A percentile compares a stretch with the other conserved stretches of the same genome.
These are phyloP conservation scores for Rhodeus uyekii DNA, from an alignment of 2,797 vertebrate genomes.

Conservation along the genomic window DNA sequence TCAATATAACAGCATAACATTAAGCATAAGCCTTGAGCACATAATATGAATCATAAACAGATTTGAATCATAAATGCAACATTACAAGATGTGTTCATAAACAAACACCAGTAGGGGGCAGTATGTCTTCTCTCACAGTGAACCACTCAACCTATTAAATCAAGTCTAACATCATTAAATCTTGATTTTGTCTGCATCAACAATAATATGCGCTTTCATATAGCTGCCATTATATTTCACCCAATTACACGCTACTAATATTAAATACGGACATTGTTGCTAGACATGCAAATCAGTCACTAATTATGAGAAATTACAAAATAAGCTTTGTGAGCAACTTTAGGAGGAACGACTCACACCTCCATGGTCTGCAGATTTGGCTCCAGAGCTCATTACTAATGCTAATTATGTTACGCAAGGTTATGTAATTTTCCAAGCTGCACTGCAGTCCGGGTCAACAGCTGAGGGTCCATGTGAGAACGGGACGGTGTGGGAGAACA, in stretches of 20 bases:
- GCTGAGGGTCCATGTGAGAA: background rate
- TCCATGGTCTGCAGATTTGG: background rate
- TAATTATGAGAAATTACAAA: background rate
- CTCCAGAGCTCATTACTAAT: background rate
- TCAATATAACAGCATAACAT: background rate
- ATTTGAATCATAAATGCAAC: background rate
- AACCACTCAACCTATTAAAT: slow-evolving; percentile 6
- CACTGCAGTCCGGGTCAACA: slow-evolving; percentile 2
- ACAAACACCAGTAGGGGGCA: slow-evolving; percentile 37
- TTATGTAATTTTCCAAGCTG: background rate
- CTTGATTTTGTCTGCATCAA: slow-evolving; percentile 15
- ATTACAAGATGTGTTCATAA: background rate
- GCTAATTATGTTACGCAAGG: background rate
- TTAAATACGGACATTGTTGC: background rate
- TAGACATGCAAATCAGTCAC: background rate
- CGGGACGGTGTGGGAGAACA: background rate
- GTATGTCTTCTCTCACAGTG: slow-evolving; percentile 12
- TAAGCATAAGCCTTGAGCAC: background rate
- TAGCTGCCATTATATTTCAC: slow-evolving; percentile 3
- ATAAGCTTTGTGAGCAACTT: background rate
- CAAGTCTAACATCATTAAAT: slow-evolving; percentile 32
- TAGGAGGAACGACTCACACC: background rate
- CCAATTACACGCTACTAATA: background rate
- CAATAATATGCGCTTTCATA: slow-evolving; percentile 9
- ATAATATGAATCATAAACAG: background rate